Conservation (phyloP, 2,888 invertebrate genomes). For the Perizoma affinitatum region DNA sequence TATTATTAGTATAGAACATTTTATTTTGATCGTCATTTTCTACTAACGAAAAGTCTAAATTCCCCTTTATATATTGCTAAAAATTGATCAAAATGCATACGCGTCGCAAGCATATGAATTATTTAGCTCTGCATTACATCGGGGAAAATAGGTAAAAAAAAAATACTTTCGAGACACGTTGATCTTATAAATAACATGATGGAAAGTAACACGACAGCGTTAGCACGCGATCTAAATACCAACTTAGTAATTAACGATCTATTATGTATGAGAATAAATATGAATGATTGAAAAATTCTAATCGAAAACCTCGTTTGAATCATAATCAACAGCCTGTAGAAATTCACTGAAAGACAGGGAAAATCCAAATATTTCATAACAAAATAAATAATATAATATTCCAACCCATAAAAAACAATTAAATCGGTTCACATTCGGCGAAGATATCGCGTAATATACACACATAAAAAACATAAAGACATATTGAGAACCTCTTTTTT, state of each 20-base stretch:
- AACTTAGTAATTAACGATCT: conserved; percentile 50
- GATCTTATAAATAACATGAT: conserved; percentile 64
- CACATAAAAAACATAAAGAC: too few species aligned
- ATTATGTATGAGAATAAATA: conserved; percentile 54
- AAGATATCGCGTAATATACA: too few species aligned
- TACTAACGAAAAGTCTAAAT: neutral
- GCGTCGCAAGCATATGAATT: conserved; percentile 42
- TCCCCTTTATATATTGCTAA: neutral
- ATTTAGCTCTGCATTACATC: conserved; percentile 62
- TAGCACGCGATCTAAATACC: conserved; percentile 64
- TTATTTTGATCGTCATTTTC: neutral
- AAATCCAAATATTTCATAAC: too few species aligned
- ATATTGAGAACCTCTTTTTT: too few species aligned
- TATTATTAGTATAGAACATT: too few species aligned
- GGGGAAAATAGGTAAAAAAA: conserved; percentile 70
- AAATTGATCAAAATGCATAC: conserved; percentile 9
- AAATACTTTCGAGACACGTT: conserved; percentile 68
- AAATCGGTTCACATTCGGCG: too few species aligned
- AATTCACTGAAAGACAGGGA: too few species aligned
- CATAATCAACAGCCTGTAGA: too few species aligned
- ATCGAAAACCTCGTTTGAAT: neutral
- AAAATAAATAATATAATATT: too few species aligned
- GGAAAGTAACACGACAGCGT: conserved; percentile 66
- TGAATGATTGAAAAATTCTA: conserved; percentile 12
- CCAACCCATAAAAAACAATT: too few species aligned